These are phyloP conservation scores for Mesitornis unicolor DNA, from an alignment of 2,113 vertebrate species.

Conservation along the genomic window DNA sequence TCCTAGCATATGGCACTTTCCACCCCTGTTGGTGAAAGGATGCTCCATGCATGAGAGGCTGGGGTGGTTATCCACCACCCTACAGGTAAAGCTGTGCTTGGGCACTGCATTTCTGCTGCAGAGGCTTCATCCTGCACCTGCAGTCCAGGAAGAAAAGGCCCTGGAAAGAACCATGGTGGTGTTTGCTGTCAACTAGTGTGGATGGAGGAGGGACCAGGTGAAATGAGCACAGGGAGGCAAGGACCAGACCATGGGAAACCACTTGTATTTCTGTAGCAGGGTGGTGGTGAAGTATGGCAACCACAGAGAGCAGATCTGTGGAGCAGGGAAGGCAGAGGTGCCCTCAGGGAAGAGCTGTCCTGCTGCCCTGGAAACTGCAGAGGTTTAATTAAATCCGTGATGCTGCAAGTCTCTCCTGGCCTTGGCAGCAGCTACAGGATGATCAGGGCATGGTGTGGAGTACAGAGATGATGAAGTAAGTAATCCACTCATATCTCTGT, in stretches of 20 bases:
- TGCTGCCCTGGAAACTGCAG: neutral
- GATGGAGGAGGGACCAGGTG: neutral
- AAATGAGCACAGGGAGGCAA: neutral
- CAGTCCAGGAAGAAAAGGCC: neutral
- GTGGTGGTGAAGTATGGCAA: neutral
- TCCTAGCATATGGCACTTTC: neutral
- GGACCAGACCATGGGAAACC: neutral
- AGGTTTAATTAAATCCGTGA: neutral
- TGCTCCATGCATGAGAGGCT: neutral
- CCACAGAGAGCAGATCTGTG: neutral
- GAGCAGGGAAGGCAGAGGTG: neutral
- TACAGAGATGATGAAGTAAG: neutral
- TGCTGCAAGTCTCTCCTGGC: neutral
- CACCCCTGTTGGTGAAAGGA: neutral
- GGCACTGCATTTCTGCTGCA: neutral
- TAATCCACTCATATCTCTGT: neutral
- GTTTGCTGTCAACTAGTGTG: neutral
- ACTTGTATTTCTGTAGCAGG: neutral
- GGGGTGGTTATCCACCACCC: too few species aligned
- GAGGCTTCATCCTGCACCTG: neutral
- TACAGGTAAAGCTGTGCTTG: accelerated
- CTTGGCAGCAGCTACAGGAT: neutral
- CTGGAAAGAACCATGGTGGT: neutral
- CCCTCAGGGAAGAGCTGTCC: neutral
- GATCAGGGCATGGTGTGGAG: neutral